Evolutionary conservation across 30 jellyfish, hydroid and myxozoan genomes (phyloP).

Genomic region (Aurelia sp.): DNA sequence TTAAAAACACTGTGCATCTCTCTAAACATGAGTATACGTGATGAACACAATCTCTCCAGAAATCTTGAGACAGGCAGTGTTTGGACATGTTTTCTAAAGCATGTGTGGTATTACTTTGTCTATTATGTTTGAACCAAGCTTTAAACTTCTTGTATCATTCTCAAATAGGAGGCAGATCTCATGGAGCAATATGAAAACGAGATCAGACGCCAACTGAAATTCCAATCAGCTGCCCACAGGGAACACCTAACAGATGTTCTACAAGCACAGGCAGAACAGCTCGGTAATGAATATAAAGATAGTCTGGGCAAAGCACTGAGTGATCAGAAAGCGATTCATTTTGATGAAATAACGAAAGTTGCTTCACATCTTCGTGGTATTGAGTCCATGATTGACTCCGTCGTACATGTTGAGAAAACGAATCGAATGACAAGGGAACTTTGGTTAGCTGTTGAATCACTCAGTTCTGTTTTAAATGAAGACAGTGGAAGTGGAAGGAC

Average conservation of each 20-base stretch:
- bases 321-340: conserved; percentile 56
- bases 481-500: conserved; percentile 77
- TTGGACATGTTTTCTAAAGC: too few species aligned
- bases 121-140: too few species aligned
- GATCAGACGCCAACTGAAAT: conserved; percentile 82
- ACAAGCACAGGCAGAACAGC: conserved; percentile 48
- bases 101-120: too few species aligned
- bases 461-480: conserved; percentile 72
- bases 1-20: too few species aligned
- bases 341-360: conserved; percentile 56
- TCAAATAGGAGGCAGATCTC: conserved; percentile 75
- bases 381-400: conserved; percentile 63
- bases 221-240: conserved; percentile 95
- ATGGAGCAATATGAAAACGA: conserved; percentile 70
- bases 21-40: too few species aligned
- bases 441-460: conserved; percentile 85
- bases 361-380: conserved; percentile 72
- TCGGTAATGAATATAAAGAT: conserved; percentile 49
- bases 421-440: conserved; percentile 77
- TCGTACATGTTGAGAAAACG: conserved; percentile 67
- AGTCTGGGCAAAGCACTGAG: conserved; percentile 36
- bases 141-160: background rate
- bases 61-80: too few species aligned
- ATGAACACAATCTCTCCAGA: too few species aligned
- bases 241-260: conserved; percentile 87